Conservation (phyloP, 2,113 vertebrate species). For the Entelurus aequoreus region DNA sequence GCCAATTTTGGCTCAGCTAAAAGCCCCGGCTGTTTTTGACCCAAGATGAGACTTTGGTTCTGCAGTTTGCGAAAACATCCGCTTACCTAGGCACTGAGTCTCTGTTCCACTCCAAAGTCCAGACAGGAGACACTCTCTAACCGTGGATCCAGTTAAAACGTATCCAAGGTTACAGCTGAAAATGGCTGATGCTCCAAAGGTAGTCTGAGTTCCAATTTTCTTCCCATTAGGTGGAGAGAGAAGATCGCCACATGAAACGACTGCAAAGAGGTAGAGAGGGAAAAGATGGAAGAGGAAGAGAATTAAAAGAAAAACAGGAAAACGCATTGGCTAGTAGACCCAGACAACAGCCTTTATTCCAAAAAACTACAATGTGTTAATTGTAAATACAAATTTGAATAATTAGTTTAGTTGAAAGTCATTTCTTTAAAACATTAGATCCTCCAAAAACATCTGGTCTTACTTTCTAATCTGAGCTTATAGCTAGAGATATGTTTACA, state of each 20-base stretch:
- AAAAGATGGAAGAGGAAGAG: not conserved
- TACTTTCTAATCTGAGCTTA: too few relatives aligned
- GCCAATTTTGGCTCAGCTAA: not conserved
- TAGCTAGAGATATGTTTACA: too few relatives aligned
- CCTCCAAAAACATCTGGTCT: too few relatives aligned
- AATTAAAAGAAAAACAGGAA: constrained; percentile 1
- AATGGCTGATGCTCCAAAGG: constrained; percentile 91
- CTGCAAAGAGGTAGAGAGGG: constrained; percentile 65
- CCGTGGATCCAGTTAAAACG: constrained; percentile 85
- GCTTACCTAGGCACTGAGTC: constrained; percentile 87
- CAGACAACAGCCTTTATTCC: too few relatives aligned
- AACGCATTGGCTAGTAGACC: not conserved
- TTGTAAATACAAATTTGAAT: too few relatives aligned
- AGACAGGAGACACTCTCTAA: constrained; percentile 89
- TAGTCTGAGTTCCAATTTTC: constrained; percentile 93
- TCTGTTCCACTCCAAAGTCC: constrained; percentile 93
- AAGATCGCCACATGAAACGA: constrained; percentile 92
- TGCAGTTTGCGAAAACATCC: constrained; percentile 39
- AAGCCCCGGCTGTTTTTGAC: not conserved
- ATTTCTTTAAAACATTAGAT: too few relatives aligned
- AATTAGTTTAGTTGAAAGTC: too few relatives aligned
- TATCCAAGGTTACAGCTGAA: constrained; percentile 90
- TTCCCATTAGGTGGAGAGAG: constrained; percentile 90
- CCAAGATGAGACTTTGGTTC: not conserved
- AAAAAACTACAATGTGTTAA: too few relatives aligned